phyloP scores from a whole-genome alignment of 2,888 invertebrate species.

The Diarsia mendica region DNA sequence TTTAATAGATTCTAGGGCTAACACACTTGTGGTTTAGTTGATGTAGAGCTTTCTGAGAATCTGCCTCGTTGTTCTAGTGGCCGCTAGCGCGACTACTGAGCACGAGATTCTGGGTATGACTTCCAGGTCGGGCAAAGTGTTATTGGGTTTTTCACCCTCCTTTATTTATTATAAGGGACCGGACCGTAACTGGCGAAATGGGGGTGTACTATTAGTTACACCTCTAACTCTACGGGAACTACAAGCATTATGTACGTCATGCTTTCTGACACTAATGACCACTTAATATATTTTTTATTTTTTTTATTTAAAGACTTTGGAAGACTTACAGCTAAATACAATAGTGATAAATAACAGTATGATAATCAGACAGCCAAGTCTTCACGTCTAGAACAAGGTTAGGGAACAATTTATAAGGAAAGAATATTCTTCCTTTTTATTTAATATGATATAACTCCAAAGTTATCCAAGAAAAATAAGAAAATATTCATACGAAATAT shows the following conservation, averaged over 20 bases:
- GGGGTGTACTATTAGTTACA: not conserved
- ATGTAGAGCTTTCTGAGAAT: conserved; percentile 6
- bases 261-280: not conserved
- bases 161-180: not conserved
- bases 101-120: not conserved
- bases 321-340: too few species aligned
- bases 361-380: too few species aligned
- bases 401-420: not conserved
- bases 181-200: not conserved
- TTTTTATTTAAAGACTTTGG: too few species aligned
- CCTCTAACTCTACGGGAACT: not conserved
- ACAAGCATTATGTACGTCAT: not conserved
- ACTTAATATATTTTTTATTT: not conserved
- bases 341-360: too few species aligned
- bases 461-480: not conserved
- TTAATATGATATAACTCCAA: not conserved
- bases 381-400: too few species aligned
- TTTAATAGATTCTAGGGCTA: conserved; percentile 50
- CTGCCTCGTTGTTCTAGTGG: not conserved
- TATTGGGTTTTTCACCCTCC: not conserved
- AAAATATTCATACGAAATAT: conserved; percentile 2
- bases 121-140: not conserved
- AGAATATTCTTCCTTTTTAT: not conserved
- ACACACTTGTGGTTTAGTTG: conserved; percentile 22
- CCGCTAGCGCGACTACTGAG: not conserved